Evolutionary conservation across 2,888 invertebrate species (phyloP).

Genomic region (Plagiodera versicolora): DNA sequence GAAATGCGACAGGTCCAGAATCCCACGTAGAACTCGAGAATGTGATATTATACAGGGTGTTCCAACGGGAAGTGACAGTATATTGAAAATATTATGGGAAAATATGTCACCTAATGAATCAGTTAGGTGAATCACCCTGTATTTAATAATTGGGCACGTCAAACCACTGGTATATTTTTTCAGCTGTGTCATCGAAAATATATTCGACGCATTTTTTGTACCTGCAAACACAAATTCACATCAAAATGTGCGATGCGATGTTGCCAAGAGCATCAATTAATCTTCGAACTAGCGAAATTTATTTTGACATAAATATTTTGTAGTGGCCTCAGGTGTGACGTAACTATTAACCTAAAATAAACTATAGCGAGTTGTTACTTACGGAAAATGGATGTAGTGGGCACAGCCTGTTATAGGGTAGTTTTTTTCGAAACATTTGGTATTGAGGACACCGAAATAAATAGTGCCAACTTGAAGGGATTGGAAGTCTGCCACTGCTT

Average conservation of each 20-base stretch:
- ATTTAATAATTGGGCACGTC: slow-evolving; percentile 57
- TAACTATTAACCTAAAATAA: too few relatives aligned
- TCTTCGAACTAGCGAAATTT: too few relatives aligned
- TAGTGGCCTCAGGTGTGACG: too few relatives aligned
- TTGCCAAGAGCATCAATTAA: too few relatives aligned
- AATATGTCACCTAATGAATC: slow-evolving; percentile 16
- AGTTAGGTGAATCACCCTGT: neutral
- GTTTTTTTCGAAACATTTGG: slow-evolving; percentile 63
- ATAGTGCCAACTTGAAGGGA: slow-evolving; percentile 57
- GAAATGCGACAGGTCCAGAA: too few relatives aligned
- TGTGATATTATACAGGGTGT: too few relatives aligned
- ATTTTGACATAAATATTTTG: too few relatives aligned
- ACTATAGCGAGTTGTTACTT: slow-evolving; percentile 53
- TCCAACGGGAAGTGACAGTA: too few relatives aligned
- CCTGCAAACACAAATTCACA: slow-evolving; percentile 31
- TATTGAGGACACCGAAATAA: slow-evolving; percentile 61
- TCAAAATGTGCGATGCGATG: too few relatives aligned
- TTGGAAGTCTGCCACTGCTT: slow-evolving; percentile 46
- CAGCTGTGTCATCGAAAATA: slow-evolving; percentile 50
- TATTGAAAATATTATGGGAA: too few relatives aligned
- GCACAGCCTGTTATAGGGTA: slow-evolving; percentile 60
- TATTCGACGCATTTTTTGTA: slow-evolving; percentile 56
- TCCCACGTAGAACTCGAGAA: too few relatives aligned
- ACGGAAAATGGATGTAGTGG: slow-evolving; percentile 50
- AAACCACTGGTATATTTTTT: slow-evolving; percentile 61